These are phyloP conservation scores for Notocelia uddmanniana DNA, from an alignment of 2,888 invertebrate genomes.

Conservation along the genomic window DNA sequence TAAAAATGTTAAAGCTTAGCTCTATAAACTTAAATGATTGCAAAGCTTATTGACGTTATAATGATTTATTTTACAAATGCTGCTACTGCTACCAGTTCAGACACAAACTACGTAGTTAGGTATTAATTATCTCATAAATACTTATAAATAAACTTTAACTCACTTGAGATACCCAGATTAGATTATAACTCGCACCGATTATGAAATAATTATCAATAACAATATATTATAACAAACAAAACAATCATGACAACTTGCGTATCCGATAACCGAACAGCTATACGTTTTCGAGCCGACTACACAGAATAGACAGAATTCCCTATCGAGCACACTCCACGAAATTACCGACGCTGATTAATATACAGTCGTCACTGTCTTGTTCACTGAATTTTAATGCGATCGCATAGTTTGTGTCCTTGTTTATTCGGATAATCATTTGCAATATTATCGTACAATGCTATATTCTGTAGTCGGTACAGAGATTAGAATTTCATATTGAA, in stretches of 20 bases:
- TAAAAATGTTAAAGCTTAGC: no score
- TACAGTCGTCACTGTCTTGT: conserved; percentile 1
- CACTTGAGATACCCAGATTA: background rate
- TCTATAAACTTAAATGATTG: no score
- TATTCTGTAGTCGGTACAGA: background rate
- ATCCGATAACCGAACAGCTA: background rate
- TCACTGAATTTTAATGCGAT: background rate
- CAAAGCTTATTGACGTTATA: no score
- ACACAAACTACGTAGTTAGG: no score
- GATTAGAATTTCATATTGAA: background rate
- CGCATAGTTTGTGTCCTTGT: background rate
- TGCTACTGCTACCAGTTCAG: no score
- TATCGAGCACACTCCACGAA: background rate
- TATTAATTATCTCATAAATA: no score
- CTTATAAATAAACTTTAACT: background rate
- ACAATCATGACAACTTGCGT: background rate
- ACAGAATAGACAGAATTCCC: background rate
- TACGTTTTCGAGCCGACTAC: conserved; percentile 2
- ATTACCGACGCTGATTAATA: background rate
- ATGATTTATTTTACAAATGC: no score
- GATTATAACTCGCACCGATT: no score
- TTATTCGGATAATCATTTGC: background rate
- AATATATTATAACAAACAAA: background rate
- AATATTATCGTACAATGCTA: background rate
- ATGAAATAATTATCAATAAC: background rate